Evolutionary conservation across 2,888 invertebrate genomes (phyloP), one percentile per base, ranked within the genome.

Genomic region (Zygaena filipendulae): DNA sequence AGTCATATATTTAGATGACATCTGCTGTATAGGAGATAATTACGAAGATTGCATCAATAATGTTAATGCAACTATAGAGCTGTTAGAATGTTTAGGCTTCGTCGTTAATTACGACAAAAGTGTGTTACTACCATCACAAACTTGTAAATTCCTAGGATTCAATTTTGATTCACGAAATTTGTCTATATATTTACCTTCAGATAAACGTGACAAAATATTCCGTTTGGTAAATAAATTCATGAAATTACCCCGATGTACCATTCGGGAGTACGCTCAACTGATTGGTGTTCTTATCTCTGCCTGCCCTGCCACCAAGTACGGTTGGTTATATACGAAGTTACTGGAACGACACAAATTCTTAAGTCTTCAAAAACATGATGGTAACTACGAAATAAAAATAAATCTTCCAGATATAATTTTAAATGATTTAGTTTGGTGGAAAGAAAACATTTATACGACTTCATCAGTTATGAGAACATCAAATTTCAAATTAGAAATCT

Each of bases 21-120:
- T n/a, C n/a, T n/a, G n/a, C n/a, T n/a, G n/a, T n/a, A n/a, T n/a
- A n/a, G n/a, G n/a, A n/a, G n/a, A n/a, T n/a, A n/a, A n/a, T n/a
- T n/a, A n/a, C n/a, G n/a, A n/a, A n/a, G n/a, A n/a, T n/a, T n/a
- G n/a, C n/a, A n/a, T n/a, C n/a, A n/a, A n/a, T n/a, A n/a, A n/a
- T n/a, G n/a, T n/a, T n/a, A n/a, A n/a, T n/a, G n/a, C n/a, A n/a
- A n/a, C n/a, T n/a, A n/a, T n/a, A n/a, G n/a, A n/a, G 3, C 24
- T 38, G 14, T 13, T 41, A 5, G 8, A 30, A 14, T 21, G 31
- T 12, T 13, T 43, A 14, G 43, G 39, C 2, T 43, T 39, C 10
- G 12, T 43, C 4, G 20, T 38, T 4, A 41, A 43, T 22, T 29
- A 24, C 6, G 21, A 39, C 5, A 41, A 43, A 23, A 38, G 39